Evolutionary conservation across 2,113 vertebrate genomes (phyloP), one percentile per base, ranked within the genome.

Genomic region (Ochotona curzoniae): DNA sequence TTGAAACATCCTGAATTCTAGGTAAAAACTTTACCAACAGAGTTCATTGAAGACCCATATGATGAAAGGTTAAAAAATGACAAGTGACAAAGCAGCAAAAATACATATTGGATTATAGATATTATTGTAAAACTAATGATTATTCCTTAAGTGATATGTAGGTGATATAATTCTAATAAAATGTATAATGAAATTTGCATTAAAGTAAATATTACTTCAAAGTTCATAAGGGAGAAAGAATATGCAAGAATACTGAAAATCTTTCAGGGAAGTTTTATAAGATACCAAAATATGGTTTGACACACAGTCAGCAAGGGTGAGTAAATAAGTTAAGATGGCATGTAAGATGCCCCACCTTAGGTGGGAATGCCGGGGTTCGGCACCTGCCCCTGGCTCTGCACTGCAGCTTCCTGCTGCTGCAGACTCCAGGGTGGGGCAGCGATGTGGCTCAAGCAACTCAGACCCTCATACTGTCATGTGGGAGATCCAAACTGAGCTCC

Each of bases 281-380:
- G 44, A 71, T 87, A 71, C 47, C 63, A 87, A 94, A 51, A 82
- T 38, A 76, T 54, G 28, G 47, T 76, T 90, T 76, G 38, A 44
- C 38, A 44, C 38, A 44, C 38, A 44, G 6, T 44, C 38, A 44
- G 38, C 38, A 57, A 57, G 54, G 54, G 54, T 57, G 54, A 17
- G 38, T 44, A 44, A 44, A 6, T 44, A 44, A 17, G 54, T 57
- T 57, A 57, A 57, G 17, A 13, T 57, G 54, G 13, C 54, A 57
- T 13, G 12, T 57, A 57, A 15, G 54, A 57, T 57, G 11, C 54
- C 54, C 54, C 54, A 57, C 17, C 54, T 57, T 57, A 57, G 11
- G 17, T 57, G 12, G 54, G 8, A 57, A 17, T 57, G 3, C 54
- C 13, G 54, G 54, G 13, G 17, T 57, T 57, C 54, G 17, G 17